Conservation (phyloP, 2,888 invertebrate species). For the Cacoxenus indagator region DNA sequence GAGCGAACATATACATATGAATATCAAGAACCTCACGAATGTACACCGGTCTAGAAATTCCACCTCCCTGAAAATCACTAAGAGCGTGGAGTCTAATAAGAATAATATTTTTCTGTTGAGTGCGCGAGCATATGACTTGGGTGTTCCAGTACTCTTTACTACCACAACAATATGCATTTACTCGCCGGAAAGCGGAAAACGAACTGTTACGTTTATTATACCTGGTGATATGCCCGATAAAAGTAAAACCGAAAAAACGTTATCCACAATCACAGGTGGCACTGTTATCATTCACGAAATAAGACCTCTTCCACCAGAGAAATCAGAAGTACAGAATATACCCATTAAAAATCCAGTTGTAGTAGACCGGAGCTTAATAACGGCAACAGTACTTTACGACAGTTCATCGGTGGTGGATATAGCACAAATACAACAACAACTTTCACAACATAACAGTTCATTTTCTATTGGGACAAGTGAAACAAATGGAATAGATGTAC, state of each 20-base stretch:
- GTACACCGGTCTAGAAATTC: too few species aligned
- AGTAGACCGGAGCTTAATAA: constrained; percentile 80
- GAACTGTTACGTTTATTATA: constrained; percentile 86
- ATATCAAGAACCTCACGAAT: too few species aligned
- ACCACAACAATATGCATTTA: constrained; percentile 82
- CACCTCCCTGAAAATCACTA: too few species aligned
- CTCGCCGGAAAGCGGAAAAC: constrained; percentile 82
- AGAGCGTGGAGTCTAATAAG: constrained; percentile 29
- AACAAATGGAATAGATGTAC: constrained; percentile 64
- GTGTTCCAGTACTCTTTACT: constrained; percentile 82
- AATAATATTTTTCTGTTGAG: constrained; percentile 74
- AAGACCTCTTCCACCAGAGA: constrained; percentile 76
- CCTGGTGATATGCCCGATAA: constrained; percentile 83
- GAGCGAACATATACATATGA: constrained; percentile 69
- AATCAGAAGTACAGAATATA: constrained; percentile 74
- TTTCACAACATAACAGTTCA: constrained; percentile 71
- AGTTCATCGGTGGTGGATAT: constrained; percentile 80
- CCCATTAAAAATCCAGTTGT: constrained; percentile 71
- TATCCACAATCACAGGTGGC: constrained; percentile 84
- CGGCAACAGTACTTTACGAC: constrained; percentile 79
- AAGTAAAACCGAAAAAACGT: constrained; percentile 80
- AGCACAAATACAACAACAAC: constrained; percentile 78
- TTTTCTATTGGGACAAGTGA: constrained; percentile 66
- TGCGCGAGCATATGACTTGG: constrained; percentile 86
- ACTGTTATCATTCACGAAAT: constrained; percentile 83